Percentiles rank a stretch among this genome's conserved stretches.
Evolutionary conservation across 2,113 vertebrate genomes (phyloP).

Genomic region (Telmatochromis brichardi): DNA sequence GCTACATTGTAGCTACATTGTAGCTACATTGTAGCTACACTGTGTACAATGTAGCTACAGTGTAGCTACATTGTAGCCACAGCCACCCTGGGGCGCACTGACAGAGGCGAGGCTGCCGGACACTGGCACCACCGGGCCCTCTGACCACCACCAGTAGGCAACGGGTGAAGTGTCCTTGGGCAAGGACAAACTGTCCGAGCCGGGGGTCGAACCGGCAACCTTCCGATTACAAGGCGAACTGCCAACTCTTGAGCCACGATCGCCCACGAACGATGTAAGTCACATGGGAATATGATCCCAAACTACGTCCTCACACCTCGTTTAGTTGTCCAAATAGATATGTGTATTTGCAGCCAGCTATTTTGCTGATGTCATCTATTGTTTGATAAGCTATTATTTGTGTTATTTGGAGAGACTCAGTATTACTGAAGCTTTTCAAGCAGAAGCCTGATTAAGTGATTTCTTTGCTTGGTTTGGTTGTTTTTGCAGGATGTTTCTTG

Average conservation of each 20-base stretch:
- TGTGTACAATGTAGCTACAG: rapidly evolving
- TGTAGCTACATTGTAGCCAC: too few relatives aligned
- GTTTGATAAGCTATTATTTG: background rate
- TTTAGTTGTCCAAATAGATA: background rate
- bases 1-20: too few relatives aligned
- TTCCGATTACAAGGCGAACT: too few relatives aligned
- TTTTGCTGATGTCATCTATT: background rate
- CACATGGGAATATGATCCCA: background rate
- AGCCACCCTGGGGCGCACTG: too few relatives aligned
- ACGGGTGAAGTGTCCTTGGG: too few relatives aligned
- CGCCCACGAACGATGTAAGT: background rate
- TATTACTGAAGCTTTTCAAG: background rate
- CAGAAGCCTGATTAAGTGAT: background rate
- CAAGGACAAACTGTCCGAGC: too few relatives aligned
- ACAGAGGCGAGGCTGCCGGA: too few relatives aligned
- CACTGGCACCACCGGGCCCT: rapidly evolving
- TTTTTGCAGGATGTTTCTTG: background rate
- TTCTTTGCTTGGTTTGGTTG: background rate
- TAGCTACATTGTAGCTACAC: rapidly evolving
- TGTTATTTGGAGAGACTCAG: background rate
- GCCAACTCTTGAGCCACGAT: too few relatives aligned
- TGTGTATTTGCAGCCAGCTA: background rate
- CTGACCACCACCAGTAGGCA: too few relatives aligned
- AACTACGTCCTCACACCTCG: rapidly evolving
- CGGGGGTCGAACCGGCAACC: too few relatives aligned